Evolutionary conservation across 2,113 vertebrate species (phyloP).

Genomic region (Solea solea): DNA sequence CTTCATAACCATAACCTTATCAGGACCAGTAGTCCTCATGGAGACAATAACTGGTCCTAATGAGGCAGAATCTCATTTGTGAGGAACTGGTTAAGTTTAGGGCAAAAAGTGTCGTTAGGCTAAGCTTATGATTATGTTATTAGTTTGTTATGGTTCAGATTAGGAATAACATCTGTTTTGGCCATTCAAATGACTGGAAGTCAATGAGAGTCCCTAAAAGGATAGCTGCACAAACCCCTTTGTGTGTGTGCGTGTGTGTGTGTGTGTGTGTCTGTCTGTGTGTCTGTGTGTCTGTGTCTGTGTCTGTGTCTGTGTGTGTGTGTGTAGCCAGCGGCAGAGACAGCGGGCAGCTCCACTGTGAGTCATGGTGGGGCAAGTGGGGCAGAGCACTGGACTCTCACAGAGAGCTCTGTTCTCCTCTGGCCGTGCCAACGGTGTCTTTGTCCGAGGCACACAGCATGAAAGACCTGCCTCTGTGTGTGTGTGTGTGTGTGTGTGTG

Average conservation of each 20-base stretch:
- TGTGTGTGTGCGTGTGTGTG: slow-evolving; percentile 12
- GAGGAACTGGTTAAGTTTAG: too few species aligned
- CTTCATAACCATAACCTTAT: too few species aligned
- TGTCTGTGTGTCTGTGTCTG: not conserved
- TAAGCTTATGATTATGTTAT: too few species aligned
- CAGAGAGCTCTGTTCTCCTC: slow-evolving; percentile 74
- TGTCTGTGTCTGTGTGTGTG: not conserved
- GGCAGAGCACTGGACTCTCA: slow-evolving; percentile 64
- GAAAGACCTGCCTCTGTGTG: slow-evolving; percentile 51
- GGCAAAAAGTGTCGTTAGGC: too few species aligned
- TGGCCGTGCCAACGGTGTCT: slow-evolving; percentile 64
- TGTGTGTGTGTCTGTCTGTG: not conserved
- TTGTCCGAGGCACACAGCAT: slow-evolving; percentile 69
- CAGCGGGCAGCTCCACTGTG: slow-evolving; percentile 63
- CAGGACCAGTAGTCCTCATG: too few species aligned
- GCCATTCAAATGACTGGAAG: too few species aligned
- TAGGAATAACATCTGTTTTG: too few species aligned
- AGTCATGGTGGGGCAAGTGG: slow-evolving; percentile 69
- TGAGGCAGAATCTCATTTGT: too few species aligned
- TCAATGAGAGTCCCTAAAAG: too few species aligned
- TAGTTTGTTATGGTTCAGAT: too few species aligned
- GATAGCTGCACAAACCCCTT: not conserved
- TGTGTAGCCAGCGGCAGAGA: not conserved
- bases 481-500: slow-evolving; percentile 50
- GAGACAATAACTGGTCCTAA: too few species aligned